A percentile compares a stretch with the other conserved stretches of the same genome.
Conservation (phyloP, 1,140 invertebrate species). For the Drosophila triauraria region DNA sequence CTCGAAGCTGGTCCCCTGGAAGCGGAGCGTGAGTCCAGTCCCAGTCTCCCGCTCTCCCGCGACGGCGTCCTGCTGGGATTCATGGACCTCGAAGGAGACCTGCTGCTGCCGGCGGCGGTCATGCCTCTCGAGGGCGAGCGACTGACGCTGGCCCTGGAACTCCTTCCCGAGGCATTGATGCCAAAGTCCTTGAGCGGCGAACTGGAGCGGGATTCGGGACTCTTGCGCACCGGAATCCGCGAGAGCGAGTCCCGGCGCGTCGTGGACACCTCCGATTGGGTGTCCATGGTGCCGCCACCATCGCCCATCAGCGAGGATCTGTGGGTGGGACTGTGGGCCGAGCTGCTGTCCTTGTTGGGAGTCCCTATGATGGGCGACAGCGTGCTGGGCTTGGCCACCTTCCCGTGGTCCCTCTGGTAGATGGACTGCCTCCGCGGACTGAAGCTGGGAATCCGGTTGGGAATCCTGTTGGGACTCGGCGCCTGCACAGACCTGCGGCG, state of each 20-base stretch:
- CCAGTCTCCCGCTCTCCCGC: conserved; percentile 47
- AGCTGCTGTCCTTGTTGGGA: conserved; percentile 80
- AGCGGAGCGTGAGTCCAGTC: conserved; percentile 36
- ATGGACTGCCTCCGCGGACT: conserved; percentile 54
- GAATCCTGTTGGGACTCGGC: conserved; percentile 17
- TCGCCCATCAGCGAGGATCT: conserved; percentile 35
- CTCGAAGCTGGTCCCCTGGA: conserved; percentile 62
- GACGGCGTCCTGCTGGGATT: conserved; percentile 41
- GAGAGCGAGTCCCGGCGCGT: conserved; percentile 71
- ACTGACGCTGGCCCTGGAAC: conserved; percentile 60
- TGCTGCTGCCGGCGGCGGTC: conserved; percentile 52
- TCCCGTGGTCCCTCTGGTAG: conserved; percentile 43
- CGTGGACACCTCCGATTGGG: conserved; percentile 60
- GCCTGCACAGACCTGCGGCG: conserved; percentile 66
- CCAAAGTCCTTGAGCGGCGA: conserved; percentile 57
- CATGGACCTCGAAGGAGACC: conserved; percentile 61
- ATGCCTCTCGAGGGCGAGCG: conserved; percentile 54
- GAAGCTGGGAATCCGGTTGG: conserved; percentile 24
- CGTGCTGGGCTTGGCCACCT: conserved; percentile 78
- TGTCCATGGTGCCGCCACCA: conserved; percentile 14
- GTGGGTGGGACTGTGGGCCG: conserved; percentile 70
- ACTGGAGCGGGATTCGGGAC: conserved; percentile 62
- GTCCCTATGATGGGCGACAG: conserved; percentile 84
- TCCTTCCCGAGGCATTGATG: conserved; percentile 34
- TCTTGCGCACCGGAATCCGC: conserved; percentile 71